A percentile compares a stretch with the other conserved stretches of the same genome.
phyloP scores from a whole-genome alignment of 1,140 invertebrate genomes.

The Thereuonema tuberculata region DNA sequence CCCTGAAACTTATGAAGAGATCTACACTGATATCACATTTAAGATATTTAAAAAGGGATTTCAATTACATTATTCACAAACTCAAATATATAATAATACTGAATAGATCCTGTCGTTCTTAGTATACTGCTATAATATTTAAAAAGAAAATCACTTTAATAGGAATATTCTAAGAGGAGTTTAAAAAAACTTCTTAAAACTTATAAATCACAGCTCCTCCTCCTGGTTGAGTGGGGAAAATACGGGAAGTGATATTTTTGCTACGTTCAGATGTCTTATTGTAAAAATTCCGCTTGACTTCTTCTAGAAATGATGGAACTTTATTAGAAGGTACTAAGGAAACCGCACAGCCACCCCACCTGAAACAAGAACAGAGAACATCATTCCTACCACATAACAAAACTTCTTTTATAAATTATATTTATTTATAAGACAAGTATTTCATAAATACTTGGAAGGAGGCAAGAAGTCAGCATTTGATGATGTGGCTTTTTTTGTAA shows the following conservation, averaged over 20 bases:
- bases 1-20: too few relatives aligned
- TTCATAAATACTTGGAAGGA: too few relatives aligned
- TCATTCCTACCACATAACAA: constrained; percentile 8
- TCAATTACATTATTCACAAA: too few relatives aligned
- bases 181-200: too few relatives aligned
- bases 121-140: too few relatives aligned
- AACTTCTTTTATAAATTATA: constrained; percentile 9
- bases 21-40: too few relatives aligned
- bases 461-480: constrained; percentile 10
- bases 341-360: constrained; percentile 93
- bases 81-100: too few relatives aligned
- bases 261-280: constrained; percentile 33
- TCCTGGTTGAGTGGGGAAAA: constrained; percentile 47
- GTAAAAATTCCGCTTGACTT: constrained; percentile 55
- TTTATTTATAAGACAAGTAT: background rate
- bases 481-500: constrained; percentile 1
- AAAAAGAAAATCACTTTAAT: too few relatives aligned
- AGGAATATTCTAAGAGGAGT: too few relatives aligned
- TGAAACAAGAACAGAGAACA: constrained; percentile 31
- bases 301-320: constrained; percentile 51
- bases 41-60: too few relatives aligned
- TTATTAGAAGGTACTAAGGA: constrained; percentile 56
- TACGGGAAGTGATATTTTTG: constrained; percentile 31
- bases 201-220: constrained; percentile 36
- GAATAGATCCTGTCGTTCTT: too few relatives aligned